Conservation (phyloP, 2,113 vertebrate species). For the Xenopus tropicalis region DNA sequence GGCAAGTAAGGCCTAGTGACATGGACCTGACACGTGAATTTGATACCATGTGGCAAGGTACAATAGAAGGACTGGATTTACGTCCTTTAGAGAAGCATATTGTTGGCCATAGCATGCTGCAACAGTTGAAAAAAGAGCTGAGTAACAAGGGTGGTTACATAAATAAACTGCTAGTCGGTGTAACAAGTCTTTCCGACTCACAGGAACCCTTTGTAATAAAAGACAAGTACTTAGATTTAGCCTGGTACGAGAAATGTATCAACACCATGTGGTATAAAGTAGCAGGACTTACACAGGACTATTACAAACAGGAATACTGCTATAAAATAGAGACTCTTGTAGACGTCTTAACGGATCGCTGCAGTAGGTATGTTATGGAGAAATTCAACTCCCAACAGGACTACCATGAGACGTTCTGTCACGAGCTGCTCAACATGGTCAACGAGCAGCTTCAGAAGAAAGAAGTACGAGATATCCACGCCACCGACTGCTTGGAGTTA, state of each 20-base stretch:
- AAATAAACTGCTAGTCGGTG: constrained; percentile 53
- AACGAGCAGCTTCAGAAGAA: constrained; percentile 44
- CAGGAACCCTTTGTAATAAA: constrained; percentile 49
- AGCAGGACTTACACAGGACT: constrained; percentile 49
- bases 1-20: constrained; percentile 48
- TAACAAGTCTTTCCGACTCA: constrained; percentile 34
- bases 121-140: constrained; percentile 59
- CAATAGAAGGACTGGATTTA: constrained; percentile 28
- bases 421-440: constrained; percentile 56
- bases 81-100: constrained; percentile 52
- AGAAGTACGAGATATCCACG: neutral
- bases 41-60: constrained; percentile 60
- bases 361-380: constrained; percentile 50
- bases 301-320: constrained; percentile 58
- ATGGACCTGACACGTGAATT: constrained; percentile 59
- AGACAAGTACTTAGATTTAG: constrained; percentile 48
- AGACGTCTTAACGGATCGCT: constrained; percentile 50
- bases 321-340: constrained; percentile 51
- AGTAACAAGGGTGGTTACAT: constrained; percentile 44
- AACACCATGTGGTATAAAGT: neutral
- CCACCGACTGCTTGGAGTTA: constrained; percentile 25
- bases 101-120: constrained; percentile 52
- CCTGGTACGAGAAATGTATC: constrained; percentile 29
- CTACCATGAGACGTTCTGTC: constrained; percentile 50
- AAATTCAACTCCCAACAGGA: constrained; percentile 50